Evolutionary conservation across 2,797 vertebrate species (phyloP).

Genomic region (Anolis apletophallus): DNA sequence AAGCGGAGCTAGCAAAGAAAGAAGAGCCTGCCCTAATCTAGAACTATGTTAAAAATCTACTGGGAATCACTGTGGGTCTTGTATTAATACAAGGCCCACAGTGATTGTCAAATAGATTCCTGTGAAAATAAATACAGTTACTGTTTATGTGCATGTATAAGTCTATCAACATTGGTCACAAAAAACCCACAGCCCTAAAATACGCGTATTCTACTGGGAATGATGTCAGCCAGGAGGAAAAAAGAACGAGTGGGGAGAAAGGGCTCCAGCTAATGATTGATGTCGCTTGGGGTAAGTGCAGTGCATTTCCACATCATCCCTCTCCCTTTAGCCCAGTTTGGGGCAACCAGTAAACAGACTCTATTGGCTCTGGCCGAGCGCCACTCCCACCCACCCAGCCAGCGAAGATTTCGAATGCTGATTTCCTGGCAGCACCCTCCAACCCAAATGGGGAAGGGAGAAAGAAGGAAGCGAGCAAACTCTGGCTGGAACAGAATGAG

Average conservation of each 20-base stretch:
- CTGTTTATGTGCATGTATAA: no score
- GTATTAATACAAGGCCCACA: no score
- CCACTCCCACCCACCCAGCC: neutral
- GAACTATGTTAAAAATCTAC: constrained; percentile 24
- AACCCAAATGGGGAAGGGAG: neutral
- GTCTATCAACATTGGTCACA: no score
- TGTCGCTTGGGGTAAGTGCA: neutral
- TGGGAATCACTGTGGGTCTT: no score
- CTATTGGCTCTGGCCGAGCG: neutral
- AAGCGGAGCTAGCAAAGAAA: no score
- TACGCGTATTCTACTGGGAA: no score
- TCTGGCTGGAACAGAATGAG: neutral
- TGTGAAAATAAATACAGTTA: no score
- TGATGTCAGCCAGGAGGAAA: neutral
- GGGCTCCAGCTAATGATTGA: neutral
- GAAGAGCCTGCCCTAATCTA: neutral
- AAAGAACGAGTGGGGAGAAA: neutral
- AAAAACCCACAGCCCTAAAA: no score
- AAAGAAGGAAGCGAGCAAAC: neutral
- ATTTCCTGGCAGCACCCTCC: constrained; percentile 3
- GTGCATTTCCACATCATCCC: neutral
- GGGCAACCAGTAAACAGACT: neutral
- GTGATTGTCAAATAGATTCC: no score
- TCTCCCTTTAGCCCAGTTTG: neutral
- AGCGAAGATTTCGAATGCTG: neutral